Percentiles rank a stretch among this genome's conserved stretches.
Conservation (phyloP, 2,797 vertebrate genomes). For the Clarias fuscus region DNA sequence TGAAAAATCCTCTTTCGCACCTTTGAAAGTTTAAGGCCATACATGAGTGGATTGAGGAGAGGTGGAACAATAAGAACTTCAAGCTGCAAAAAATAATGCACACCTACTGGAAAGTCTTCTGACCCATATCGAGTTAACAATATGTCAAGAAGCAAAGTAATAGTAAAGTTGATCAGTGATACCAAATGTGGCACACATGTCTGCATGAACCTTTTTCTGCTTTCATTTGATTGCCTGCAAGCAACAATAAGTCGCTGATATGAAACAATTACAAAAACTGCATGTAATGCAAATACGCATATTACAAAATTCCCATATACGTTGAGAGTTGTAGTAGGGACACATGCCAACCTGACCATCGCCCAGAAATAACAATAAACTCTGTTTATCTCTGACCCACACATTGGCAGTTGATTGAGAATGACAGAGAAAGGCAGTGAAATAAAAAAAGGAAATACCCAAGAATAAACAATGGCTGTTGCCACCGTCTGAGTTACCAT, state of each 20-base stretch:
- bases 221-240: slow-evolving; percentile 44
- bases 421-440: background rate
- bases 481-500: slow-evolving; percentile 8
- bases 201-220: slow-evolving; percentile 48
- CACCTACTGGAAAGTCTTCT: slow-evolving; percentile 19
- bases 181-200: slow-evolving; percentile 52
- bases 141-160: slow-evolving; percentile 47
- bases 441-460: slow-evolving; percentile 18
- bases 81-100: slow-evolving; percentile 39
- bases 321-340: slow-evolving; percentile 32
- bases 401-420: slow-evolving; percentile 6
- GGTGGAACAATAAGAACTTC: slow-evolving; percentile 50
- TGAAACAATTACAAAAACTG: slow-evolving; percentile 33
- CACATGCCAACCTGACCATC: slow-evolving; percentile 40
- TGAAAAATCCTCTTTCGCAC: slow-evolving; percentile 13
- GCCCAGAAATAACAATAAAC: slow-evolving; percentile 48
- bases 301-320: slow-evolving; percentile 36
- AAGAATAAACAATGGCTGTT: slow-evolving; percentile 34
- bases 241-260: slow-evolving; percentile 41
- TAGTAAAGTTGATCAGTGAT: slow-evolving; percentile 41
- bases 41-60: slow-evolving; percentile 36
- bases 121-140: slow-evolving; percentile 47
- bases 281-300: slow-evolving; percentile 27
- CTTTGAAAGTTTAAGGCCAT: slow-evolving; percentile 25
- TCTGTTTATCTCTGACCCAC: slow-evolving; percentile 13